A percentile compares a stretch with the other conserved stretches of the same genome.
phyloP scores from a whole-genome alignment of 2,888 invertebrate species.

The Limnephilus rhombicus region DNA sequence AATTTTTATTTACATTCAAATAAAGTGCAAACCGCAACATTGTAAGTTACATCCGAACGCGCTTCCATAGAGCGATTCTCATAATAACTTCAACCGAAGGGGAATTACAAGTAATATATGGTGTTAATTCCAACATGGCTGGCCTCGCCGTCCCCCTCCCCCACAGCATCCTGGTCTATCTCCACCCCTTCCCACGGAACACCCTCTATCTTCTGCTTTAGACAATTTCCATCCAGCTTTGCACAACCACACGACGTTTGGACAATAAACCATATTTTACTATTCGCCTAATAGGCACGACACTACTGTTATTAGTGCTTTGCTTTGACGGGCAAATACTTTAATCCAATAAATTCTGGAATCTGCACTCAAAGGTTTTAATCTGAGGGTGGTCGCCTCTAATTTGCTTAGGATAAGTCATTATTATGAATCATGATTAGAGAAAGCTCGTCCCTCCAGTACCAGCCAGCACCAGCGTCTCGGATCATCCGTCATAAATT shows the following conservation, averaged over 20 bases:
- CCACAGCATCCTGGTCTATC: conserved; percentile 6
- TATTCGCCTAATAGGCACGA: conserved; percentile 63
- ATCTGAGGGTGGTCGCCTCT: conserved; percentile 14
- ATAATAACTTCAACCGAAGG: conserved; percentile 66
- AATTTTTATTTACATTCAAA: conserved; percentile 60
- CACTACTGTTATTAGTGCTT: conserved; percentile 62
- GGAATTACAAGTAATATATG: conserved; percentile 66
- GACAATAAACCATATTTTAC: conserved; percentile 65
- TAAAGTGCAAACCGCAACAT: conserved; percentile 59
- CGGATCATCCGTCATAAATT: conserved; percentile 4
- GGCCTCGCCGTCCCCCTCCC: conserved; percentile 32
- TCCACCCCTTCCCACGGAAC: conserved; percentile 19
- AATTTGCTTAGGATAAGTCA: conserved; percentile 47
- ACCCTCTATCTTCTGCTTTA: conserved; percentile 42
- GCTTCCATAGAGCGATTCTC: conserved; percentile 60
- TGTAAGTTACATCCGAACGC: conserved; percentile 57
- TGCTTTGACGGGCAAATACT: conserved; percentile 58
- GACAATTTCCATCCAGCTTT: conserved; percentile 61
- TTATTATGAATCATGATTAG: conserved; percentile 29
- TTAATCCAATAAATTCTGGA: conserved; percentile 50
- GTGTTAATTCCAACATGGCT: conserved; percentile 65
- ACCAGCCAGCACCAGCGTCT: background rate
- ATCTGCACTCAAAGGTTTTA: conserved; percentile 45
- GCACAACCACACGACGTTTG: conserved; percentile 63
- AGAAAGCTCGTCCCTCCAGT: background rate